A percentile compares a stretch with the other conserved stretches of the same genome.
phyloP scores from a whole-genome alignment of 2,797 vertebrate species.

The Catharus ustulatus region DNA sequence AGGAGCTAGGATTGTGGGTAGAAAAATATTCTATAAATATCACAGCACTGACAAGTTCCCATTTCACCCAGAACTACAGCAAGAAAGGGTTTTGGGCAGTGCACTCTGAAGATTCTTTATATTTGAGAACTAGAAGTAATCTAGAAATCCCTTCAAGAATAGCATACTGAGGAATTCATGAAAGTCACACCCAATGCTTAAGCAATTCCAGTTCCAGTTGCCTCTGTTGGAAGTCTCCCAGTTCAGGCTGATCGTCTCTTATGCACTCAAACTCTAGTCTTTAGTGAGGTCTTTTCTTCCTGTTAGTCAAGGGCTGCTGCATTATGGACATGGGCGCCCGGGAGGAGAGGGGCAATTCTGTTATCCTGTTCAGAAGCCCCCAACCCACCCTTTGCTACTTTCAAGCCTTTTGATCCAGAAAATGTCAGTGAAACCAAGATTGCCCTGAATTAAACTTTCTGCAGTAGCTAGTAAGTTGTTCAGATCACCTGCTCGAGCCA shows the following conservation, averaged over 20 bases:
- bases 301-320: background rate
- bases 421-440: background rate
- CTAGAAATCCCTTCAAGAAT: constrained; percentile 5
- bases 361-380: background rate
- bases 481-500: background rate
- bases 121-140: background rate
- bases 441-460: background rate
- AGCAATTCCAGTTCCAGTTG: background rate
- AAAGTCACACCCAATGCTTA: background rate
- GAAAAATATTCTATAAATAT: constrained; percentile 62
- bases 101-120: background rate
- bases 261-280: background rate
- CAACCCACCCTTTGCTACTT: background rate
- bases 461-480: background rate
- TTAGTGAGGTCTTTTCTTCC: background rate
- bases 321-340: background rate
- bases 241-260: background rate
- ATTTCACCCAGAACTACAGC: constrained; percentile 3
- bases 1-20: constrained; percentile 50
- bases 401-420: background rate
- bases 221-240: background rate
- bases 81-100: background rate
- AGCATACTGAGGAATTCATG: background rate
- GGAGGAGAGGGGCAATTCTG: background rate
- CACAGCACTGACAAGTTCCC: background rate